Evolutionary conservation across 2,113 vertebrate species (phyloP), one percentile per base, ranked within the genome.

Genomic region (Anas platyrhynchos): DNA sequence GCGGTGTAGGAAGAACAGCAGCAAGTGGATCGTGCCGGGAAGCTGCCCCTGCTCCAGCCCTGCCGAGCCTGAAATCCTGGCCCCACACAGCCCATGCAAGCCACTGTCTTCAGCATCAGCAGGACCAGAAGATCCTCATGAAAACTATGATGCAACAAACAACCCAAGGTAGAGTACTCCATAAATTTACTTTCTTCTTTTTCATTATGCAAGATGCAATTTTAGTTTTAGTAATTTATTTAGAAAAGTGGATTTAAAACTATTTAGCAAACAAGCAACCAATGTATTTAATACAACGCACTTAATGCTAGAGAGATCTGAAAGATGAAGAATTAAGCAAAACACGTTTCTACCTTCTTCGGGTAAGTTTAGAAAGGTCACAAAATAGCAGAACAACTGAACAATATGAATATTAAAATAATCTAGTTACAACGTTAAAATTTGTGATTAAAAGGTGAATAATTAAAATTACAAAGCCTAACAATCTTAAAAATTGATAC

Each of bases 1-100:
- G 50, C 6, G 12, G 46, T 48, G 11, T 25, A 25, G 50, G 23
- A 73, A 50, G 8, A 7, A 50, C 38, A 79, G 17, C 7, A 32
- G 59, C 25, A 48, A 61, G 29, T 3, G 25, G 32, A 50, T 59
- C 0, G 1, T 23, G 7, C 22, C 2, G 1, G 13, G 31, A n/a
- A 82, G 43, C 41, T 69, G 41, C 29, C 38, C 36, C 27, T 13
- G 16, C 26, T 32, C 34, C 1, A 44, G 50, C 23, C 36, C 50
- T 58, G 8, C 4, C 0, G 15, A n/a, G 21, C 31, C 32, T 7
- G 3, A 38, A 66, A 78, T 13, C 34, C 29, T 63, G 26, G 62
- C 48, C 8, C 13, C 34, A 3, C 21, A 12, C 31, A 63, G 11
- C 12, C 25, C 41, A 43, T 50, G 43, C 31, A 43, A 87, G 31